These are phyloP conservation scores for Nothura maculosa DNA, from an alignment of 2,797 vertebrate genomes.

Conservation along the genomic window DNA sequence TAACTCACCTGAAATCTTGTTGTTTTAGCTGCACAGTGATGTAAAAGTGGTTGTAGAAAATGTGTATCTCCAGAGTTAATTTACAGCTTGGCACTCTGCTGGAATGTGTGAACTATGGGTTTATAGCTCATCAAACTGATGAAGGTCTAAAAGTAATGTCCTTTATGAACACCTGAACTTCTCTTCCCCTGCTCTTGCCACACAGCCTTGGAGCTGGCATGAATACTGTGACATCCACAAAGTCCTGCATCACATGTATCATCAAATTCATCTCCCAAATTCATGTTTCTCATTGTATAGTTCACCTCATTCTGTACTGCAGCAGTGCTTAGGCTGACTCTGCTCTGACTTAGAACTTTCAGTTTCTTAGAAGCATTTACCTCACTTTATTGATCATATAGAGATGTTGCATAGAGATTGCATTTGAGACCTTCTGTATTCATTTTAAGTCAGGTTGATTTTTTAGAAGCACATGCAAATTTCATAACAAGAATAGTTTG, in stretches of 20 bases:
- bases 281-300: not conserved
- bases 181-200: not conserved
- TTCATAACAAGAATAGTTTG: not conserved
- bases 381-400: not conserved
- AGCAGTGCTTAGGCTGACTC: not conserved
- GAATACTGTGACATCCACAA: accelerated
- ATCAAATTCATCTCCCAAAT: not conserved
- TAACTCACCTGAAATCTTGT: not conserved
- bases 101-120: not conserved
- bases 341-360: not conserved
- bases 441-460: not conserved
- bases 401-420: not conserved
- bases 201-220: not conserved
- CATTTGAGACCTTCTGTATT: not conserved
- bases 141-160: not conserved
- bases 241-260: not conserved
- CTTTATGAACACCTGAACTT: not conserved
- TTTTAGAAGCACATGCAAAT: not conserved
- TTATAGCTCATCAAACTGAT: not conserved
- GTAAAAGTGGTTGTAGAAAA: not conserved
- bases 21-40: not conserved
- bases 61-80: not conserved
- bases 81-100: not conserved
- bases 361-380: not conserved
- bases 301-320: not conserved